phyloP scores from a whole-genome alignment of 2,797 vertebrate genomes.

The Echeneis naucrates region DNA sequence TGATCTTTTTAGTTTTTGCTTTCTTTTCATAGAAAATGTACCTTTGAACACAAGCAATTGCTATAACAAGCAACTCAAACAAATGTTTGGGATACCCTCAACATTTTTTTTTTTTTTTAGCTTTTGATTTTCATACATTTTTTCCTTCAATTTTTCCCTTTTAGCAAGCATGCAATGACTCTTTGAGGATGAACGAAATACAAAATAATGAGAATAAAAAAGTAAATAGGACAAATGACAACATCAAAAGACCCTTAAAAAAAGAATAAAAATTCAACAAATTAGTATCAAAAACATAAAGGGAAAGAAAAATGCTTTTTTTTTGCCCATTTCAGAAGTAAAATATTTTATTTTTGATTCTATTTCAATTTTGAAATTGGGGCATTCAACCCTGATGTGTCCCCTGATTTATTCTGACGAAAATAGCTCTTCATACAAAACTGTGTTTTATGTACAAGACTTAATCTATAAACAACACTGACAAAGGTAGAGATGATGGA shows the following conservation, averaged over 20 bases:
- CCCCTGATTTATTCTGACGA: conserved; percentile 94
- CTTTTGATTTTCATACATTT: conserved; percentile 83
- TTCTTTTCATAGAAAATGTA: conserved; percentile 95
- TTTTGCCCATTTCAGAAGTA: conserved; percentile 83
- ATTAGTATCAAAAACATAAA: conserved; percentile 84
- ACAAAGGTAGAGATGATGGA: conserved; percentile 77
- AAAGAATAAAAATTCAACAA: conserved; percentile 85
- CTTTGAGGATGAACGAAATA: conserved; percentile 87
- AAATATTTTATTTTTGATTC: conserved; percentile 77
- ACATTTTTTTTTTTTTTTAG: conserved; percentile 82
- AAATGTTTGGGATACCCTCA: conserved; percentile 86
- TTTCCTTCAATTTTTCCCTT: conserved; percentile 85
- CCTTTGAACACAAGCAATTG: conserved; percentile 99
- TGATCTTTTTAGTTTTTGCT: conserved; percentile 92
- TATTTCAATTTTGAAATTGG: conserved; percentile 87
- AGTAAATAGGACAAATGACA: conserved; percentile 85
- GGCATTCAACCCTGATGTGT: conserved; percentile 89
- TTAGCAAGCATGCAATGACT: conserved; percentile 97
- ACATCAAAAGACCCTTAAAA: conserved; percentile 82
- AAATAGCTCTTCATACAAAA: conserved; percentile 99
- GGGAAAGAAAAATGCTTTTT: conserved; percentile 70
- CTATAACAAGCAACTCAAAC: conserved; percentile 95
- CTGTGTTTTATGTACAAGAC: conserved; percentile 96
- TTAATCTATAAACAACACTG: conserved; percentile 91
- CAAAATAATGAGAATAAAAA: conserved; percentile 87